Base-by-base conservation (phyloP, 2,113 vertebrate species). In the Piaya cayana region DNA sequence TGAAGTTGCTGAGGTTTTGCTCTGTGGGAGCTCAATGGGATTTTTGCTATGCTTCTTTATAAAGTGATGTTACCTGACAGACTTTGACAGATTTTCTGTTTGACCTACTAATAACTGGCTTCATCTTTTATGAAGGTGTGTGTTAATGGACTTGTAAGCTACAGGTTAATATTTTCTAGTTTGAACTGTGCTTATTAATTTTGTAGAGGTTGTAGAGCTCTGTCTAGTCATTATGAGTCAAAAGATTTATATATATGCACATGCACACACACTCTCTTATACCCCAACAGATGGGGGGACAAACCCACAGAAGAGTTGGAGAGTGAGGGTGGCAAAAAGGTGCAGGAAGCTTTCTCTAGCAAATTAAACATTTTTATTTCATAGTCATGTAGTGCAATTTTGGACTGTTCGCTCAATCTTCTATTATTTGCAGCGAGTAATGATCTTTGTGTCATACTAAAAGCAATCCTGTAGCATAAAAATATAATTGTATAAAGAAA, bases 181-280 rank as follows among this genome's bases (percentile, higher is more conserved):
- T 43, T 36, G 37, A 21, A 17, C 75, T 63, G 67, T 92, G 59
- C 76, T 88, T 84, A 13, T 63, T 52, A 74, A n/a, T 50, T 64
- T 27, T 67, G 60, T 58, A 55, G 19, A 12, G 42, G 39, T 42
- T 52, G 21, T 32, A 22, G 34, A 62, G 13, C 64, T 82, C 60
- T 37, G 6, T 69, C 56, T 21, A 58, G 18, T 69, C 10, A 6
- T 22, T 49, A 11, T 8, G 11, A 69, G 18, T 72, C 53, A 45
- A 25, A 12, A 4, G 47, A 27, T 70, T 34, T 85, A 3, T 37
- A 20, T 10, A 19, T 25, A 5, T 32, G 23, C 7, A 34, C 10
- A 20, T 1, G 16, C 1, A 4, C 1, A 15, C 1, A 29, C 0
- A 27, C 11, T 1, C 6, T 50, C 3, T 74, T 2, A 3, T 34